These are phyloP conservation scores for Campylorhamphus procurvoides DNA, from an alignment of 2,113 vertebrate genomes.

Conservation along the genomic window DNA sequence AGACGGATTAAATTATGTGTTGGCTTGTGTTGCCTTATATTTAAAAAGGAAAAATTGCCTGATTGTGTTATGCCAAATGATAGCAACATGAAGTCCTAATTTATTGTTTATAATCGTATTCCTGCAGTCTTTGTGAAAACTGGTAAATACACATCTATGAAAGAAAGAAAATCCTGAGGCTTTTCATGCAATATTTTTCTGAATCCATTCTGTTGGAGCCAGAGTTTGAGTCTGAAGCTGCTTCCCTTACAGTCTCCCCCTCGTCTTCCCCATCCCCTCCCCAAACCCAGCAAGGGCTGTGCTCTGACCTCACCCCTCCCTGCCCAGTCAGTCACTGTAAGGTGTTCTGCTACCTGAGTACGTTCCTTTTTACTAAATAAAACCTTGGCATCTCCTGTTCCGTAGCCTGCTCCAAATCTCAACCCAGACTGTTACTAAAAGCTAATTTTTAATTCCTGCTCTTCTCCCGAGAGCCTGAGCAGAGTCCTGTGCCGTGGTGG, in stretches of 20 bases:
- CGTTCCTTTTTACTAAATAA: constrained; percentile 28
- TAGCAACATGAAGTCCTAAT: constrained; percentile 79
- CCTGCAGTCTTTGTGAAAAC: constrained; percentile 74
- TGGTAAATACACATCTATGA: constrained; percentile 71
- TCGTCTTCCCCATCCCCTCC: not conserved
- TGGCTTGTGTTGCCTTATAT: constrained; percentile 83
- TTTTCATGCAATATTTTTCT: constrained; percentile 64
- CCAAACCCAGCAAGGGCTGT: constrained; percentile 17
- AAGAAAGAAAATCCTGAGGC: constrained; percentile 55
- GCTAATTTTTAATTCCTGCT: not conserved
- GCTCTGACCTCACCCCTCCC: constrained; percentile 41
- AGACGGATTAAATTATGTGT: constrained; percentile 77
- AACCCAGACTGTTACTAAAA: constrained; percentile 45
- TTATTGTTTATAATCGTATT: constrained; percentile 75
- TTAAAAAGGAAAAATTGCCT: constrained; percentile 76
- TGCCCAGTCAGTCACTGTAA: constrained; percentile 26
- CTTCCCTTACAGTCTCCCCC: not conserved
- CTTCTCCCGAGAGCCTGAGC: not conserved
- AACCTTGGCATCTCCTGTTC: constrained; percentile 22
- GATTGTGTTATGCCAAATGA: constrained; percentile 83
- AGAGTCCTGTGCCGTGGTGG: not conserved
- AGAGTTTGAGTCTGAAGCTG: constrained; percentile 39
- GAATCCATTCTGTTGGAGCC: constrained; percentile 30
- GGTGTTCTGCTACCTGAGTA: constrained; percentile 44
- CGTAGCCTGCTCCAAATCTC: not conserved